Evolutionary conservation across 2,113 vertebrate species (phyloP).

Genomic region (Platysteira castanea): DNA sequence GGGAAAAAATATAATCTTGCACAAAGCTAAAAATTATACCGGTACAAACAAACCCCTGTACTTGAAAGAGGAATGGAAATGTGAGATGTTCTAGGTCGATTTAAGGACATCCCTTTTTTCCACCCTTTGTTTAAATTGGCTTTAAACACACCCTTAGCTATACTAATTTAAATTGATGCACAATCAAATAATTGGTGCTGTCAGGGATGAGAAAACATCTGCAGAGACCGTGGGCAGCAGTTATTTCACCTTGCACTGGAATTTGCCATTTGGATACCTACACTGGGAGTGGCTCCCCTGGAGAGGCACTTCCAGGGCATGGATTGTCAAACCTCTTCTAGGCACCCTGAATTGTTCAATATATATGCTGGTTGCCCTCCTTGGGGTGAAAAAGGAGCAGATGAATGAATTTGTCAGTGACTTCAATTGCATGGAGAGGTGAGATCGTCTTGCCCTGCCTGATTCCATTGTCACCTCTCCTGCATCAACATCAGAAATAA

Average conservation of each 20-base stretch:
- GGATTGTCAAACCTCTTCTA: not conserved
- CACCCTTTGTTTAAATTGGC: not conserved
- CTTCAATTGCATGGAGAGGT: not conserved
- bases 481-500: not conserved
- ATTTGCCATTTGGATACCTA: not conserved
- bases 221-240: not conserved
- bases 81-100: not conserved
- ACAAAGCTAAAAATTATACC: not conserved
- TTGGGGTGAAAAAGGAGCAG: not conserved
- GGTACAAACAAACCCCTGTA: accelerated
- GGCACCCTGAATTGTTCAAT: not conserved
- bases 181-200: not conserved
- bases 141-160: not conserved
- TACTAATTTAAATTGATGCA: not conserved
- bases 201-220: not conserved
- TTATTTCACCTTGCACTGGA: not conserved
- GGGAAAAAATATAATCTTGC: not conserved
- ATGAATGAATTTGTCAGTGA: not conserved
- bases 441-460: not conserved
- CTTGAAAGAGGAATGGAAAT: not conserved
- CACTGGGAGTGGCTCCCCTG: not conserved
- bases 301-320: not conserved
- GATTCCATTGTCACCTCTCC: not conserved
- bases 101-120: not conserved
- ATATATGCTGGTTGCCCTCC: not conserved